Evolutionary conservation across 2,888 invertebrate species (phyloP), one percentile per base, ranked within the genome.

Genomic region (Nymphalis urticae): DNA sequence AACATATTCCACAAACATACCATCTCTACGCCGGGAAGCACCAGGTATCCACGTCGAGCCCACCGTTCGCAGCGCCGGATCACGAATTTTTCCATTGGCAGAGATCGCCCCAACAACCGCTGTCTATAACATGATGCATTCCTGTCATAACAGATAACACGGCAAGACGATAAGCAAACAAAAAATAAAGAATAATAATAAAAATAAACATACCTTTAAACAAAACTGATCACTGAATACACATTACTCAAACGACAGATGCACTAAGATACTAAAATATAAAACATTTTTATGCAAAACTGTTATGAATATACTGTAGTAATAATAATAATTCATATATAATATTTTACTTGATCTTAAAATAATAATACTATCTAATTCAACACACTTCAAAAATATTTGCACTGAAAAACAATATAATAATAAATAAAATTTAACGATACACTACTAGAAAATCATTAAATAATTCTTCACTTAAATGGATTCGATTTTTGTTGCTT

Each of bases 11-110:
- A 98, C 9, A 98, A 93, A 82, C 97, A 98, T 84, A 98, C 94
- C 71, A 98, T 93, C 87, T 99, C 99, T 74, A 97, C 92, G 24
- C 96, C 96, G 1, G 99, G 98, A 76, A 98, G 92, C 7, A 96
- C 88, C 32, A 99, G 93, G 53, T 91, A 93, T 64, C 95, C 94
- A 84, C 98, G 97, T 50, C 94, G 93, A 72, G 95, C 94, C 87
- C 95, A 98, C 63, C 98, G 94, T 75, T 95, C 95, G 58, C 97
- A 95, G 77, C 97, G 97, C 81, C 95, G 96, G n/a, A 97, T 95
- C 59, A 97, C 96, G 88, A 98, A 99, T 87, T 99, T 99, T 88
- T 99, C 99, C 95, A 98, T 96, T 1, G 99, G 99, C 74, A 99
- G 89, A 0, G 98, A 98, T 89, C 99, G 99, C 0, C 99, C 99